Conservation (phyloP, 2,888 invertebrate species). For the Ectemnius continuus region DNA sequence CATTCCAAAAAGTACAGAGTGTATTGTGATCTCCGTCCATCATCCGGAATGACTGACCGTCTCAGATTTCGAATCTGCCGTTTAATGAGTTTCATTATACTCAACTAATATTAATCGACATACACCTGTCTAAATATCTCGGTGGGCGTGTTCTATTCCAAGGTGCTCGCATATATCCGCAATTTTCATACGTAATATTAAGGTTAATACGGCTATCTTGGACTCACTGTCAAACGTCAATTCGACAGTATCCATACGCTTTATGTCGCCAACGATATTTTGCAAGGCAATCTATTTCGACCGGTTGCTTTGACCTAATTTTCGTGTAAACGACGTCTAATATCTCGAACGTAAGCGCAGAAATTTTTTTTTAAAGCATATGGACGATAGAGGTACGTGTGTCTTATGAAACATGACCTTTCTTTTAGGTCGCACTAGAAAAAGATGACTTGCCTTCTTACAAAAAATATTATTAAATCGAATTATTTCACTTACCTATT, state of each 20-base stretch:
- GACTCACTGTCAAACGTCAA: conserved; percentile 24
- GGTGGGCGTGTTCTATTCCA: conserved; percentile 45
- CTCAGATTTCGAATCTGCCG: background rate
- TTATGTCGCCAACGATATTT: background rate
- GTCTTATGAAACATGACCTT: conserved; percentile 29
- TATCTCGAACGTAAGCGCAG: background rate
- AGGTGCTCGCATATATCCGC: conserved; percentile 28
- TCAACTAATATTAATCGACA: background rate
- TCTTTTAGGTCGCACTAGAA: conserved; percentile 32
- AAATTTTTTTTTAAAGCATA: conserved; percentile 15
- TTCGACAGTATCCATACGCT: conserved; percentile 17
- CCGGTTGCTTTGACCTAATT: background rate
- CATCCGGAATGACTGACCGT: background rate
- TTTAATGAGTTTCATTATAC: background rate
- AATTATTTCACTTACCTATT: conserved; percentile 54
- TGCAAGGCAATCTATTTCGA: background rate
- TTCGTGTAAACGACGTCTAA: conserved; percentile 17
- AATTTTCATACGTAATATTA: conserved; percentile 42
- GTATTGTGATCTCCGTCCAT: background rate
- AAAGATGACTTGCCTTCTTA: conserved; percentile 61
- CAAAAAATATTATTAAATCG: conserved; percentile 50
- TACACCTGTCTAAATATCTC: conserved; percentile 23
- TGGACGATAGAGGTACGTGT: background rate
- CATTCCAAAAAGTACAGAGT: background rate
- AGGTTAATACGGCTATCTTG: conserved; percentile 44